phyloP scores from a whole-genome alignment of 2,888 invertebrate genomes.

The Chrysolina americana region DNA sequence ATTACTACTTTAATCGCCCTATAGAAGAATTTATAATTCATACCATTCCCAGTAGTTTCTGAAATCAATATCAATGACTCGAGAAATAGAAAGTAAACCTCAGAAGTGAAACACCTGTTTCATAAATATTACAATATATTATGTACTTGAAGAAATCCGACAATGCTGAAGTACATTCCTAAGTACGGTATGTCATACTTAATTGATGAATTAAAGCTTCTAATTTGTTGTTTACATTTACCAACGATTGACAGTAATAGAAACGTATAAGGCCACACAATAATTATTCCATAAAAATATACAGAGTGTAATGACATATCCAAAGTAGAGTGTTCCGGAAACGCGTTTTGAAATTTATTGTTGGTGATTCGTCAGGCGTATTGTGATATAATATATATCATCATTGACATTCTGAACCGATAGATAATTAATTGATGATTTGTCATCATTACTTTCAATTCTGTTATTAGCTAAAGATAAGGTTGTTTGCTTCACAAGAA shows the following conservation, averaged over 20 bases:
- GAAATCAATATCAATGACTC: not conserved
- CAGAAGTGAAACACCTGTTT: conserved; percentile 10
- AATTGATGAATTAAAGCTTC: conserved; percentile 25
- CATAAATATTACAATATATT: not conserved
- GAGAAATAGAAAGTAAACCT: not conserved
- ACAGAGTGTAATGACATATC: conserved; percentile 36
- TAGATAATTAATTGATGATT: conserved; percentile 13
- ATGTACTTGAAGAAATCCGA: not conserved
- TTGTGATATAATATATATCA: not conserved
- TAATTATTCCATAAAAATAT: conserved; percentile 34
- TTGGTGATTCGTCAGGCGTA: not conserved
- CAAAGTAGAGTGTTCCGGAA: conserved; percentile 15
- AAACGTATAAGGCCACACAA: conserved; percentile 33
- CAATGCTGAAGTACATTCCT: conserved; percentile 25
- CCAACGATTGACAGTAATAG: conserved; percentile 19
- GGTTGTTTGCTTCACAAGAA: conserved; percentile 1
- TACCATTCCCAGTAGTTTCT: not conserved
- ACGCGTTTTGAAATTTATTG: conserved; percentile 16
- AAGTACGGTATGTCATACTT: conserved; percentile 19
- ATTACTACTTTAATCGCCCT: too few relatives aligned
- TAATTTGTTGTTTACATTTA: conserved; percentile 32
- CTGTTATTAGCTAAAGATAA: conserved; percentile 1
- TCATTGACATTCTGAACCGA: not conserved
- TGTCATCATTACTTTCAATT: conserved; percentile 11
- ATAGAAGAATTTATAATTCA: too few relatives aligned